These are phyloP conservation scores for Cheilosia pagana DNA, from an alignment of 2,888 invertebrate genomes.

Conservation along the genomic window DNA sequence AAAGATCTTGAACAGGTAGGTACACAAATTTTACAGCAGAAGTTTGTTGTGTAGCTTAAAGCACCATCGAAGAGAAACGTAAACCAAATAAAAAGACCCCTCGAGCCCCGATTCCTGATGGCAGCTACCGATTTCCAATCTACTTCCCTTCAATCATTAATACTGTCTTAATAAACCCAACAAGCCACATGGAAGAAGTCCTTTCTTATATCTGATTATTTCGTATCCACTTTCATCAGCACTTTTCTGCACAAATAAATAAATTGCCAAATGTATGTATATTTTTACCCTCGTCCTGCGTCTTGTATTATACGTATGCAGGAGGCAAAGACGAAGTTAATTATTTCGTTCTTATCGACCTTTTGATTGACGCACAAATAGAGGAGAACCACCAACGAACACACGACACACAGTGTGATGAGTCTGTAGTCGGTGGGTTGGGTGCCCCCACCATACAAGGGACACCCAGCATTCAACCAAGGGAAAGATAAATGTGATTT, in stretches of 20 bases:
- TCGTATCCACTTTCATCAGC: constrained; percentile 19
- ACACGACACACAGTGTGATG: constrained; percentile 18
- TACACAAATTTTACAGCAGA: too few species aligned
- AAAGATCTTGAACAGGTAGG: too few species aligned
- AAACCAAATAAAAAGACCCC: too few species aligned
- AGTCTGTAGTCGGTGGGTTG: constrained; percentile 11
- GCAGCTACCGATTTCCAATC: too few species aligned
- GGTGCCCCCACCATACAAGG: neutral
- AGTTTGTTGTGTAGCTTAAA: too few species aligned
- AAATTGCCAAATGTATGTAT: constrained; percentile 12
- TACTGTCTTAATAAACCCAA: too few species aligned
- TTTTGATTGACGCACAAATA: constrained; percentile 46
- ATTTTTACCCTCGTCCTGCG: neutral
- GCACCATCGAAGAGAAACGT: too few species aligned
- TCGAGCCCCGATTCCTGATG: too few species aligned
- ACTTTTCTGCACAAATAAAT: constrained; percentile 14
- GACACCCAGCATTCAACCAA: constrained; percentile 36
- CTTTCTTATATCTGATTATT: constrained; percentile 19
- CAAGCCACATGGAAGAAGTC: too few species aligned
- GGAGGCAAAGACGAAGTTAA: constrained; percentile 63
- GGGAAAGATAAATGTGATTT: constrained; percentile 68
- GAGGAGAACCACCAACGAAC: constrained; percentile 10
- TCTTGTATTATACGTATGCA: constrained; percentile 10
- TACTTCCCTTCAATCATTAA: too few species aligned
- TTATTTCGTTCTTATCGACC: constrained; percentile 72